A percentile compares a stretch with the other conserved stretches of the same genome.
Conservation (phyloP, 2,888 invertebrate species). For the Drosophila seclusa region DNA sequence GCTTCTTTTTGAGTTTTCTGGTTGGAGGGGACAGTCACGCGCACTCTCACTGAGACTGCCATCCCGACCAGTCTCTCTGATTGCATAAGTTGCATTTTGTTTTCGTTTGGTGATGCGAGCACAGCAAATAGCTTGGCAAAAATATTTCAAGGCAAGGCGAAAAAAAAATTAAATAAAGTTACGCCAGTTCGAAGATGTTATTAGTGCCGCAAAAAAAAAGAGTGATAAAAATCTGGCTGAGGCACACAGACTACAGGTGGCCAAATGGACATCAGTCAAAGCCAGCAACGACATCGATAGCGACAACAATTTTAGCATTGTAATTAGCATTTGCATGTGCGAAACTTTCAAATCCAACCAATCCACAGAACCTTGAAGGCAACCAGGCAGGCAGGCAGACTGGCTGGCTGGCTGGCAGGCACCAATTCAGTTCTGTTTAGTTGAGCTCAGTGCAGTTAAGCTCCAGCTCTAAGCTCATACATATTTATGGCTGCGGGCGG, state of each 20-base stretch:
- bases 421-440: not conserved
- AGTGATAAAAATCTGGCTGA: not conserved
- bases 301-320: constrained; percentile 31
- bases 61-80: constrained; percentile 33
- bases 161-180: constrained; percentile 39
- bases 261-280: constrained; percentile 56
- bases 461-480: constrained; percentile 38
- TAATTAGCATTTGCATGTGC: constrained; percentile 70
- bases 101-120: constrained; percentile 52
- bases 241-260: constrained; percentile 26
- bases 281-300: constrained; percentile 22
- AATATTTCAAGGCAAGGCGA: constrained; percentile 8
- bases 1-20: constrained; percentile 44
- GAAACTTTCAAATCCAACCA: constrained; percentile 60
- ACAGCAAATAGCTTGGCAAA: constrained; percentile 45
- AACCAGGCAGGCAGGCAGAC: not conserved
- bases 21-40: constrained; percentile 32
- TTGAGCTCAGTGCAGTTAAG: constrained; percentile 4
- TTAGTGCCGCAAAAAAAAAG: constrained; percentile 15
- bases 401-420: not conserved
- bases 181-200: constrained; percentile 49
- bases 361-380: constrained; percentile 60
- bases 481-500: constrained; percentile 66
- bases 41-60: constrained; percentile 61
- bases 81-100: constrained; percentile 72